Base-by-base conservation (phyloP, 2,113 vertebrate species). In the Sinocyclocheilus anophthalmus region DNA sequence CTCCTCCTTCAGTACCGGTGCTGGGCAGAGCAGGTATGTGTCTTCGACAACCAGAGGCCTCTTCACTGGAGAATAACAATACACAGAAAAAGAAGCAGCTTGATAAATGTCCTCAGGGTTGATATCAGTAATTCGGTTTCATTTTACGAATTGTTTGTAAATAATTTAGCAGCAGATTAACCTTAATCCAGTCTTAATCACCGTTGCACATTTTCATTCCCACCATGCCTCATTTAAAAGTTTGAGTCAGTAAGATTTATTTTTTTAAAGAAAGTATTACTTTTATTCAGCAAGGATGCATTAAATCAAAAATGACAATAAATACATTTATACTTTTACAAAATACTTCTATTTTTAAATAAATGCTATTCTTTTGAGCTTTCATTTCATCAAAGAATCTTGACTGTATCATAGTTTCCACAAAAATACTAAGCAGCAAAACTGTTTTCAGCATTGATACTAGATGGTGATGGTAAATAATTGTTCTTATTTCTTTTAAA, bases 11-110 rank as follows among this genome's bases (percentile, higher is more conserved):
- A 99, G 93, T 83, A 97, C 94, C n/a, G 97, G 98, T 0, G 98
- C 98, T 5, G 97, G 97, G 85, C 98, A 99, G 83, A 99, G 92
- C 85, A 99, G 94, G 84, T 99, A 98, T 2, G 96, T 98, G 76
- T 99, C 97, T 92, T 95, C 96, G 30, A 99, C 97, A 18, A 96
- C 94, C 78, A 99, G 93, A 6, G 98, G 98, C 82, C 97, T 97
- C 94, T 98, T 95, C 93, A 97, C 98, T 99, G 92, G 13, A 92
- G 93, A 90, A 86, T 87, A 72, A 84, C 61, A 90, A 72, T 30
- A 80, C 16, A 73, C 48, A 84, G 16, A 24, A 30, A 20, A 48
- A 84, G 16, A 65, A 77, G 48, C 26, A 85, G 63, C 42, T 59
- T 81, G 13, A 18, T 26, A 33, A 81, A 61, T 65, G 76, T 57